phyloP scores from a whole-genome alignment of 2,888 invertebrate species.

The Rhagonycha lutea region DNA sequence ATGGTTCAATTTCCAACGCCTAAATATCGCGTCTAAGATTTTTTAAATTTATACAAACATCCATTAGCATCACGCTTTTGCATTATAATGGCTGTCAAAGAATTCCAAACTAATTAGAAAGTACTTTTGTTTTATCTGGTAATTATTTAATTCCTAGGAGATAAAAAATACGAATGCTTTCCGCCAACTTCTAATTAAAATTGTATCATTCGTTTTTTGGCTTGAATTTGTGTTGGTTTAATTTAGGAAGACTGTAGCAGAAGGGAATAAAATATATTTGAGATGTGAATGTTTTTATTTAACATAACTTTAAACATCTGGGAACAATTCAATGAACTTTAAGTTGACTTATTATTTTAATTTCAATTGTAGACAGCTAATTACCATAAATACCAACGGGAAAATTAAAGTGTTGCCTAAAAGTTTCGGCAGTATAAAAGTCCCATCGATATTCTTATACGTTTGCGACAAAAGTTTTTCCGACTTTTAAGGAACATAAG shows the following conservation, averaged over 20 bases:
- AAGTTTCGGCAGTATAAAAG: constrained; percentile 11
- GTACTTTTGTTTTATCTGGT: constrained; percentile 39
- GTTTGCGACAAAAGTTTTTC: constrained; percentile 10
- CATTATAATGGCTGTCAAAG: constrained; percentile 26
- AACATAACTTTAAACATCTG: constrained; percentile 26
- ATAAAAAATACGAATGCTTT: constrained; percentile 29
- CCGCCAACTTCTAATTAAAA: constrained; percentile 36
- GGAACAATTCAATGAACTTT: constrained; percentile 22
- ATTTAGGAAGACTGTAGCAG: constrained; percentile 23
- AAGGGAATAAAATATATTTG: constrained; percentile 21
- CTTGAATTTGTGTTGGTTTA: constrained; percentile 20
- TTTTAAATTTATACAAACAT: background rate
- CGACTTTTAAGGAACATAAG: constrained; percentile 19
- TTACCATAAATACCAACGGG: constrained; percentile 37
- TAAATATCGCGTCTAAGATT: background rate
- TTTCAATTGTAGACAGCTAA: constrained; percentile 42
- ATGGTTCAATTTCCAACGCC: background rate
- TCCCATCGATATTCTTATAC: constrained; percentile 16
- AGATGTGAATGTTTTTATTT: constrained; percentile 24
- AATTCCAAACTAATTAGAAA: constrained; percentile 39
- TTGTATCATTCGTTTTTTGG: constrained; percentile 30
- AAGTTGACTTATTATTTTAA: constrained; percentile 39
- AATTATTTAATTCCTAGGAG: constrained; percentile 38
- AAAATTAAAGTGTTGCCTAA: constrained; percentile 11
- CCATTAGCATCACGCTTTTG: background rate